phyloP scores from a whole-genome alignment of 2,888 invertebrate genomes.

The Tanytarsus gracilentus region DNA sequence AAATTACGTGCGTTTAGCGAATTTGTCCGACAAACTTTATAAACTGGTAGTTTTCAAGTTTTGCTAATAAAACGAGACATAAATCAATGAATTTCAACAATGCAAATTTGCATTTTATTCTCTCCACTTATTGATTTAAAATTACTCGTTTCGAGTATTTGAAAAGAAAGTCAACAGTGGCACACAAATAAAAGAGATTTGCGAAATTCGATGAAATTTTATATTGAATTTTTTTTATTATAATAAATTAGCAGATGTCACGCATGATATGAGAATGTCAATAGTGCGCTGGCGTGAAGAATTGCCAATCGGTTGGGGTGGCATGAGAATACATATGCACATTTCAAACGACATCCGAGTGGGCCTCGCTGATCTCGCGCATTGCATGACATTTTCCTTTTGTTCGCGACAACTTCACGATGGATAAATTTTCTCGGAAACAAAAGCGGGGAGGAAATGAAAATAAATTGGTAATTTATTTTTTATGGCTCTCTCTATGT shows the following conservation, averaged over 20 bases:
- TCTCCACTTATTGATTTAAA: no score
- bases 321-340: no score
- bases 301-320: no score
- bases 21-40: no score
- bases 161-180: not conserved
- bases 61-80: not conserved
- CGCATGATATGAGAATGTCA: conserved; percentile 10
- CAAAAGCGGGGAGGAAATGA: conserved; percentile 25
- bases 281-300: not conserved
- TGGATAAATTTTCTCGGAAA: conserved; percentile 25
- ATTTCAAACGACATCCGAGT: conserved; percentile 4
- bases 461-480: conserved; percentile 28
- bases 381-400: conserved; percentile 14
- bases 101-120: no score
- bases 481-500: conserved; percentile 23
- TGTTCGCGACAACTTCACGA: not conserved
- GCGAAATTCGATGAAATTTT: conserved; percentile 4
- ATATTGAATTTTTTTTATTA: conserved; percentile 14
- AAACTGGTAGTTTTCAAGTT: no score
- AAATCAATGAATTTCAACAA: not conserved
- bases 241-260: conserved; percentile 21
- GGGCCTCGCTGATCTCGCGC: not conserved
- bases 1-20: not conserved
- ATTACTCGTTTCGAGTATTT: no score
- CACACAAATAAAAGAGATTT: not conserved